Percentiles rank a stretch among this genome's conserved stretches.
Conservation (phyloP, 2,797 vertebrate genomes). For the Thaleichthys pacificus region DNA sequence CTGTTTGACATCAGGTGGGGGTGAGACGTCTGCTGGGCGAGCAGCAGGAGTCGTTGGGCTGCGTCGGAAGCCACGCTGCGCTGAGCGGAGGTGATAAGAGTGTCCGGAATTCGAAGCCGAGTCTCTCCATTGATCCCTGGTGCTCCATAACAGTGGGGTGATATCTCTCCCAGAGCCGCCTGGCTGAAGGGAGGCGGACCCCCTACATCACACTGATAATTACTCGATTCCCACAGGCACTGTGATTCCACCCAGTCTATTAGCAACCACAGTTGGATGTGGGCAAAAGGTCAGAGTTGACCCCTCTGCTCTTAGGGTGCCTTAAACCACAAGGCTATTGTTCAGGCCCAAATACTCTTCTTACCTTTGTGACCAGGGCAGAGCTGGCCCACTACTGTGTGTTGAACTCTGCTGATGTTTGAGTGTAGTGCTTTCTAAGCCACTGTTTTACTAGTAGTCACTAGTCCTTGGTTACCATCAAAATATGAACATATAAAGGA, state of each 20-base stretch:
- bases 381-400: no score
- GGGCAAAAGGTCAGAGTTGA: constrained; percentile 42
- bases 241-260: constrained; percentile 29
- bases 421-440: no score
- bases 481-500: no score
- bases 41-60: not conserved
- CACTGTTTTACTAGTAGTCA: no score
- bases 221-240: not conserved
- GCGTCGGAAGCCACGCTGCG: not conserved
- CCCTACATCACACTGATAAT: not conserved
- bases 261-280: constrained; percentile 11
- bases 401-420: no score
- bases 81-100: constrained; percentile 4
- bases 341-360: no score
- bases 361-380: no score
- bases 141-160: not conserved
- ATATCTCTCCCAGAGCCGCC: constrained; percentile 2
- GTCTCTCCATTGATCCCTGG: constrained; percentile 7
- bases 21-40: not conserved
- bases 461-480: no score
- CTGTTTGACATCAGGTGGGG: not conserved
- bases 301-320: no score
- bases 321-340: no score
- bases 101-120: constrained; percentile 16
- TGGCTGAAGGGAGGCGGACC: not conserved